Base-by-base conservation (phyloP, 2,797 vertebrate genomes). In the Alfaro cultratus region DNA sequence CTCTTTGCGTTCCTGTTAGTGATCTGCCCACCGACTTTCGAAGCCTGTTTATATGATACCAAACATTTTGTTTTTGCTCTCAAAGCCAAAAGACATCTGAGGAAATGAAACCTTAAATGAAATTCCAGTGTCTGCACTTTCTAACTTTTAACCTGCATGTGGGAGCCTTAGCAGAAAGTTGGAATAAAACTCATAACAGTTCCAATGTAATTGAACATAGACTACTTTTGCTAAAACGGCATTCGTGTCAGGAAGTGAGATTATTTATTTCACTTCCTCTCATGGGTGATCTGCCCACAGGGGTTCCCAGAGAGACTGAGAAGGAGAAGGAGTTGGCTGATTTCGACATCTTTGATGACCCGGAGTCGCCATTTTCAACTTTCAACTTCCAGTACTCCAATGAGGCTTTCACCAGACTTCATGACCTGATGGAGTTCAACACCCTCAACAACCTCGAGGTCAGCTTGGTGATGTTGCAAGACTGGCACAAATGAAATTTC, bases 311-410 rank as follows among this genome's bases (percentile, higher is more conserved):
- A 83, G 96, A 98, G 91, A 98, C 97, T 0, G 95, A 97, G 49
- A 93, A 95, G 91, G 99, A 99, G 78, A 98, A 96, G 83, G 97
- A 99, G 55, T 91, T 97, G 82, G 97, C 97, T 9, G 99, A 99
- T 87, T 99, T 99, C 72, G 99, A 99, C 94, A 99, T 99, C 92
- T 99, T 99, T 77, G 99, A 99, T 81, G 98, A 99, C 83, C 95
- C 97, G 0, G 96, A 99, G 89, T 95, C 97, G 5, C 99, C 98
- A 0, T 99, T 97, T 91, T 99, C 99, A 36, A 99, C 99, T 0
- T 99, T 99, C 88, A 99, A 99, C 94, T 99, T 99, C 90, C 97
- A 98, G 49, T 99, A 99, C 92, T 89, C 97, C 79, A 99, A 98
- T 39, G 94, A 98, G 83, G 98, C 98, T 12, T 99, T 96, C 91